Base-by-base conservation (phyloP, 1,140 invertebrate genomes). In the Brachionus koreanus region DNA sequence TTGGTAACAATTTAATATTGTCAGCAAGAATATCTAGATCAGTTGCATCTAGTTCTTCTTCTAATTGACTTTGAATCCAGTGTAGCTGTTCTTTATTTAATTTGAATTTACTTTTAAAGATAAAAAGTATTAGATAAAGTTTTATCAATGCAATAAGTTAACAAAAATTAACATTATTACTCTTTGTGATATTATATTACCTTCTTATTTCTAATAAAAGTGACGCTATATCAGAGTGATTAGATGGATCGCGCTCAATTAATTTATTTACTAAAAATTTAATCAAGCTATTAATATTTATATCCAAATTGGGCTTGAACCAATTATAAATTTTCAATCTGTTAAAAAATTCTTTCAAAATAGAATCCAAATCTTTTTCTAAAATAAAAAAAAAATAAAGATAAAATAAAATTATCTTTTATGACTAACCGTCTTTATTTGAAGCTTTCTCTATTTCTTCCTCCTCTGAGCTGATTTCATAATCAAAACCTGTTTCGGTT, bases 21-120 rank as follows among this genome's bases (percentile, higher is more conserved):
- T 79, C 33, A 4, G 13, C 46, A 10, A 79, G 25, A 61, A 79
- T 79, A 29, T 79, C 49, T 9, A 23, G 19, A 65, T 79, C 76
- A 79, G 76, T 79, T 25, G 49, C 76, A 19, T 79, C 76, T n/a
- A 79, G 49, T 43, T 79, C 76, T 43, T 79, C 76, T 61, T 79
- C 76, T 25, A 79, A 25, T 19, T 79, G 76, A 61, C n/a, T 65
- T 42, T 39, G 33, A 37, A 79, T 61, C 76, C 76, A 79, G 39
- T 39, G 23, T 16, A 43, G 12, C 35, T 42, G 49, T 5, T 79
- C 49, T 42, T n/a, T 42, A 25, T 19, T 65, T 25, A 79, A 43
- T 23, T 35, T 57, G 10, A 79, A 61, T 25, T 79, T 79, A 37
- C 49, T 79, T 69, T 35, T 6, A 75, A 25, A 29, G 25, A 37